Evolutionary conservation across 2,888 invertebrate species (phyloP), one percentile per base, ranked within the genome.

Genomic region (Cryptus armator): DNA sequence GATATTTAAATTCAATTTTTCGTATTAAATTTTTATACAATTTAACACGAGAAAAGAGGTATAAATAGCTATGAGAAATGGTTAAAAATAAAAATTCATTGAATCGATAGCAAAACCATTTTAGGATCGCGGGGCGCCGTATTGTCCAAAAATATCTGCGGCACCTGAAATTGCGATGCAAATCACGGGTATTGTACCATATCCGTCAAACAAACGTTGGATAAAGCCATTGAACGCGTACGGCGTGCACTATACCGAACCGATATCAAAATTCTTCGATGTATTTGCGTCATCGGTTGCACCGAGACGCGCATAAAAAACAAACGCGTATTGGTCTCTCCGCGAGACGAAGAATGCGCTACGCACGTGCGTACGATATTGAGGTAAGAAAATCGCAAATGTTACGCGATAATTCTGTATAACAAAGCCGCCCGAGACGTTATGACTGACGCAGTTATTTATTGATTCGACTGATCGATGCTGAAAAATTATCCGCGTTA

Each of bases 251-350:
- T 76, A 70, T 16, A 48, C 16, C 67, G 29, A 32, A 59, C 75
- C 71, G 79, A 81, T 81, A 81, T 87, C 84, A 78, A 86, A 86
- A 84, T 48, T 68, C 66, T 81, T 81, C 24, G 32, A 66, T 56
- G 72, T 80, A 86, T 87, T 86, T 88, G 87, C 89, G 89, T 90
- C 90, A 89, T 86, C 80, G 91, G 66, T 82, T 79, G 70, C 62
- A 72, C 71, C 53, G 79, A 94, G 89, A 89, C 92, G 88, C 94
- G 94, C 90, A 91, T 87, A 85, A 83, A 74, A 78, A 84, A 84
- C 29, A 70, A 77, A 48, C n/a, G 48, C 16, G 16, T 59, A 29
- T 59, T 29, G 29, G 62, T 3, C 32, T 62, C 62, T 4, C 29
- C n/a, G 37, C 37, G 37, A 62, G 62, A 29, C 62, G 29, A 32